These are phyloP conservation scores for Artibeus lituratus DNA, from an alignment of 2,797 vertebrate genomes.

Conservation along the genomic window DNA sequence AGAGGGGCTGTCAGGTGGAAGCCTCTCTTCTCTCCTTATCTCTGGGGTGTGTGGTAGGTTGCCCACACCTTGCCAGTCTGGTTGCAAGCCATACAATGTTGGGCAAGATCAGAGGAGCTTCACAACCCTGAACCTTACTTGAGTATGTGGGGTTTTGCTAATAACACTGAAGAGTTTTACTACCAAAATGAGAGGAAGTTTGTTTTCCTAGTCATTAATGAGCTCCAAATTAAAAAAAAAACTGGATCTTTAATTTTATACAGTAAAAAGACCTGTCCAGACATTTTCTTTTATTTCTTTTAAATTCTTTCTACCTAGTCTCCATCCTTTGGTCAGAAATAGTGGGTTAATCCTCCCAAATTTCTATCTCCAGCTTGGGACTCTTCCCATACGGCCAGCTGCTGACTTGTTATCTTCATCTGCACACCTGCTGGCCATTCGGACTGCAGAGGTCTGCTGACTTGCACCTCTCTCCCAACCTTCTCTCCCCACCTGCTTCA, in stretches of 20 bases:
- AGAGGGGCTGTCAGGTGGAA: not conserved
- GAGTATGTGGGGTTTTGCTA: not conserved
- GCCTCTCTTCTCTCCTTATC: not conserved
- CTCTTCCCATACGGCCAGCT: not conserved
- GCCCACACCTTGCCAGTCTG: not conserved
- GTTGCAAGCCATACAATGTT: not conserved
- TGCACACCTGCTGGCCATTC: not conserved
- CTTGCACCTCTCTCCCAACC: not conserved
- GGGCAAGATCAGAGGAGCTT: not conserved
- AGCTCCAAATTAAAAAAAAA: not conserved
- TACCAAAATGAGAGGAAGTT: not conserved
- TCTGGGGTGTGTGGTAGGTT: not conserved
- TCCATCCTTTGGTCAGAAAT: not conserved
- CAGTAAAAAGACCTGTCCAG: not conserved
- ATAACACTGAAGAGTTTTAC: not conserved
- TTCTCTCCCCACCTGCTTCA: not conserved
- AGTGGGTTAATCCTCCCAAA: not conserved
- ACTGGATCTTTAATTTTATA: not conserved
- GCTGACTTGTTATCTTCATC: not conserved
- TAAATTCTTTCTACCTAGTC: not conserved
- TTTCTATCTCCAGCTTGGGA: not conserved
- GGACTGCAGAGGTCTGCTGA: not conserved
- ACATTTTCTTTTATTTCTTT: constrained; percentile 6
- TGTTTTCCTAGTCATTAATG: not conserved
- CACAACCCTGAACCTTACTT: not conserved